Conservation (phyloP, 2,113 vertebrate genomes). For the Solenodon paradoxus region DNA sequence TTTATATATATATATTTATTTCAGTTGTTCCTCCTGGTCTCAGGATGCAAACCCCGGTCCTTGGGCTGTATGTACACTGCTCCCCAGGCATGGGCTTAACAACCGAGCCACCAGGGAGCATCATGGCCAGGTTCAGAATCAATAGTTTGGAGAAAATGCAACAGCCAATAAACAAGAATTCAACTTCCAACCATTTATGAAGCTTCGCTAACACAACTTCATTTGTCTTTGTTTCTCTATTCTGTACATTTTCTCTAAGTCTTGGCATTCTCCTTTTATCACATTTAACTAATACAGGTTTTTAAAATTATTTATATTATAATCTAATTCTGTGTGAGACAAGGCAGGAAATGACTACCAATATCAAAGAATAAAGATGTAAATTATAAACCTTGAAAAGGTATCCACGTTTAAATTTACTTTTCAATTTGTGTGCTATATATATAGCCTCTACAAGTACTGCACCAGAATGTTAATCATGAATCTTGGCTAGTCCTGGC, state of each 20-base stretch:
- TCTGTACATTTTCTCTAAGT: background rate
- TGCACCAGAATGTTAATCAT: too few species aligned
- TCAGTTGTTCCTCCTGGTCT: too few species aligned
- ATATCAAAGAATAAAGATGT: background rate
- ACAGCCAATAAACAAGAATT: background rate
- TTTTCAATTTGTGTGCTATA: background rate
- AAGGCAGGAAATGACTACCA: background rate
- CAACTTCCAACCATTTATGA: background rate
- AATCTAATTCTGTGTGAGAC: background rate
- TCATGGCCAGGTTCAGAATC: background rate
- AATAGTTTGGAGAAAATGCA: background rate
- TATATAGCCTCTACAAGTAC: background rate
- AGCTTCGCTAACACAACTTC: background rate
- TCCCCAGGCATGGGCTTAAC: too few species aligned
- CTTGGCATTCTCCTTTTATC: background rate
- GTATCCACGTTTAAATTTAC: background rate
- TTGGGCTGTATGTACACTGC: too few species aligned
- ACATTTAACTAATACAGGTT: background rate
- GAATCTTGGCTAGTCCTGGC: background rate
- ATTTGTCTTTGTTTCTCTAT: background rate
- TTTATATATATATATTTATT: too few species aligned
- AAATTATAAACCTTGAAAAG: background rate
- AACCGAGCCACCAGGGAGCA: too few species aligned
- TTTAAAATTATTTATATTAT: background rate
- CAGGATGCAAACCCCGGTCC: too few species aligned